These are phyloP conservation scores for Saimiri boliviensis DNA, from an alignment of 2,113 vertebrate species.

Conservation along the genomic window DNA sequence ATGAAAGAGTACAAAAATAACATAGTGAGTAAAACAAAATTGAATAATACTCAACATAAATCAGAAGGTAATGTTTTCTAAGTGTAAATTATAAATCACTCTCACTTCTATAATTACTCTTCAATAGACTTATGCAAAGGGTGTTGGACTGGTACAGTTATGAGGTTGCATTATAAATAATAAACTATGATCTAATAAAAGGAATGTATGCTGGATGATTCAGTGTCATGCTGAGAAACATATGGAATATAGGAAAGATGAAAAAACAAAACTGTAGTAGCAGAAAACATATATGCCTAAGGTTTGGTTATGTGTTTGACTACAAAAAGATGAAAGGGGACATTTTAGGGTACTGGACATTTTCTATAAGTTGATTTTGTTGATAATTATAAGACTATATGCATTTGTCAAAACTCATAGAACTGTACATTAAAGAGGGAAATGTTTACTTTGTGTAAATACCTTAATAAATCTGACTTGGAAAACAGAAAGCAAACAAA, in stretches of 20 bases:
- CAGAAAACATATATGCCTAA: not conserved
- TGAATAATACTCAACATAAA: not conserved
- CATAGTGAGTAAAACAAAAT: not conserved
- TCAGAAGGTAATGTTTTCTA: not conserved
- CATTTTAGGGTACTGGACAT: not conserved
- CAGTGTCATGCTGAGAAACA: not conserved
- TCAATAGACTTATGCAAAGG: not conserved
- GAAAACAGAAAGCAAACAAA: not conserved
- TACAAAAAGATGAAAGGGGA: not conserved
- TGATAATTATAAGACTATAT: not conserved
- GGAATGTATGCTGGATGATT: not conserved
- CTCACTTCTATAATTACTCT: not conserved
- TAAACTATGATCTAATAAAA: not conserved
- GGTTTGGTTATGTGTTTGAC: rapidly evolving
- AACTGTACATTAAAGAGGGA: not conserved
- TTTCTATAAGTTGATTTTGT: not conserved
- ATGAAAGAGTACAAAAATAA: not conserved
- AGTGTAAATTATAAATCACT: not conserved
- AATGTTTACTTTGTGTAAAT: not conserved
- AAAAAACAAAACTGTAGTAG: not conserved
- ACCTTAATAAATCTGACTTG: not conserved
- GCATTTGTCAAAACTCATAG: not conserved
- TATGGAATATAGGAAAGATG: not conserved
- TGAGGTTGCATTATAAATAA: not conserved
- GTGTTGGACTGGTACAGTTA: not conserved